Evolutionary conservation across 1,140 invertebrate genomes (phyloP).

Genomic region (Bacillus rossius): DNA sequence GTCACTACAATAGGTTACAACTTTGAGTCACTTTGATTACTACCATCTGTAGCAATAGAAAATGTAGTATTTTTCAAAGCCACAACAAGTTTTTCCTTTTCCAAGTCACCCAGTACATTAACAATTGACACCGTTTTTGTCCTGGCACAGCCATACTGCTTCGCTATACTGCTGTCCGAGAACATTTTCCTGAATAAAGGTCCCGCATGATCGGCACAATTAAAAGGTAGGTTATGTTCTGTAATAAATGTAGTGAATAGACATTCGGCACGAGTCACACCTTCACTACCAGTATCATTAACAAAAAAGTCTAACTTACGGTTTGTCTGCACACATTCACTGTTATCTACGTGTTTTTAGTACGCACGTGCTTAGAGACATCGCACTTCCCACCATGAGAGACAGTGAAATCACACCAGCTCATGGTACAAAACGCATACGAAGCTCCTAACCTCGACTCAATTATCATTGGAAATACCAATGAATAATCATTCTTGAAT

Average conservation of each 20-base stretch:
- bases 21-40: not conserved
- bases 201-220: not conserved
- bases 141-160: not conserved
- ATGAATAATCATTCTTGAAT: too few relatives aligned
- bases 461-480: not conserved
- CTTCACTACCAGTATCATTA: not conserved
- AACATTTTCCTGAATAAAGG: slow-evolving; percentile 3
- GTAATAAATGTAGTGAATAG: not conserved
- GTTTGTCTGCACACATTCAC: not conserved
- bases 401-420: not conserved
- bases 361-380: not conserved
- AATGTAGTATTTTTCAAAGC: not conserved
- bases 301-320: not conserved
- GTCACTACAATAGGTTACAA: not conserved
- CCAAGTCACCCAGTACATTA: not conserved
- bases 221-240: not conserved
- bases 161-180: not conserved
- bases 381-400: not conserved
- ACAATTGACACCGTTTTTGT: not conserved
- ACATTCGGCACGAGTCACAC: not conserved
- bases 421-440: not conserved
- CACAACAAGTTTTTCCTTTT: not conserved
- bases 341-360: not conserved
- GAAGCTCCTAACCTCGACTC: not conserved
- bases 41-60: not conserved